These are phyloP conservation scores for Gonioctena quinquepunctata DNA, from an alignment of 1,140 invertebrate genomes.

Conservation along the genomic window DNA sequence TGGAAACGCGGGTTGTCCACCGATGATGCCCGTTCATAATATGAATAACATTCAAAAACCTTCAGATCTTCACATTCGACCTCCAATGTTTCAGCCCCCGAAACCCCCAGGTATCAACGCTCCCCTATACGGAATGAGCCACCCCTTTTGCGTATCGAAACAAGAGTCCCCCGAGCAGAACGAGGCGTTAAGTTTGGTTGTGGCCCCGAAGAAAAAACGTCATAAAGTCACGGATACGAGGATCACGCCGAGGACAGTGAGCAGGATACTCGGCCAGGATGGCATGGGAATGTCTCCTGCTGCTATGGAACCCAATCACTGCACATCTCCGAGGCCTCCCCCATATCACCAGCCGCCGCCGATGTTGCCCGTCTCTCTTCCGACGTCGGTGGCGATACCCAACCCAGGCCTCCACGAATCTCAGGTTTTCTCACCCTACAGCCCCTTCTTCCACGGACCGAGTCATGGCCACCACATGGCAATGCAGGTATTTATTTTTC, in stretches of 20 bases:
- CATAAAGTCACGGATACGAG: conserved; percentile 97
- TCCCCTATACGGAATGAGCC: conserved; percentile 67
- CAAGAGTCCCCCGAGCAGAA: conserved; percentile 85
- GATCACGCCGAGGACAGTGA: conserved; percentile 88
- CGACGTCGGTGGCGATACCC: conserved; percentile 92
- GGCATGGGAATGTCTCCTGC: conserved; percentile 68
- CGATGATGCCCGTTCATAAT: conserved; percentile 47
- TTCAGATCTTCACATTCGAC: conserved; percentile 65
- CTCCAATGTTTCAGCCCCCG: conserved; percentile 78
- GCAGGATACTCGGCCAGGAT: conserved; percentile 81
- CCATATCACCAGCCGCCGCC: conserved; percentile 77
- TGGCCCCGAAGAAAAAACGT: conserved; percentile 92
- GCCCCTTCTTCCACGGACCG: conserved; percentile 76
- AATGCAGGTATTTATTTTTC: conserved; percentile 49
- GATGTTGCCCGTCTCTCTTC: conserved; percentile 83
- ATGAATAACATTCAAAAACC: conserved; percentile 64
- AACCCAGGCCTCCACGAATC: conserved; percentile 94
- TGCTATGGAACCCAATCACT: conserved; percentile 57
- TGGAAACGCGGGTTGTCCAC: conserved; percentile 46
- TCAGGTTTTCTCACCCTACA: conserved; percentile 89
- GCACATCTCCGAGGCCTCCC: conserved; percentile 70
- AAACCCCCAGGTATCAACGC: conserved; percentile 72
- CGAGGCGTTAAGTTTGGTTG: conserved; percentile 90
- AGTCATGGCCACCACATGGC: conserved; percentile 60
- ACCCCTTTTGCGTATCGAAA: conserved; percentile 69